Conservation (phyloP, 2,113 vertebrate genomes). For the Hippocampus comes region DNA sequence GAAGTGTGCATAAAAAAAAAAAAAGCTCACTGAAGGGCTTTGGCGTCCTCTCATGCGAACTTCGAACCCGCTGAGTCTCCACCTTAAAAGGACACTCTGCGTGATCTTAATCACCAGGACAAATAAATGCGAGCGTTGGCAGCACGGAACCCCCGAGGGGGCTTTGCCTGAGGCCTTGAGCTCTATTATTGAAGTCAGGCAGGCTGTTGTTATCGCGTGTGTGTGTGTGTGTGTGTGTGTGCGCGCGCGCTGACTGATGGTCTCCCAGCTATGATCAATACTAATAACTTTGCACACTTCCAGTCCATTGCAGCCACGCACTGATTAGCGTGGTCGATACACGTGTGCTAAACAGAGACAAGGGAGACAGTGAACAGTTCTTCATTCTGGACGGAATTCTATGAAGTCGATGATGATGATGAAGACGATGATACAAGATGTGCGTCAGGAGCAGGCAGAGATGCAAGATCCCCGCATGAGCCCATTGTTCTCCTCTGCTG, state of each 20-base stretch:
- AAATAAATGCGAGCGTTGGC: neutral
- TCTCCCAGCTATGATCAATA: neutral
- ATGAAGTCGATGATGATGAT: neutral
- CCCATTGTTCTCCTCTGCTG: neutral
- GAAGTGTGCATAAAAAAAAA: neutral
- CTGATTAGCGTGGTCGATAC: neutral
- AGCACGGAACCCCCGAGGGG: neutral
- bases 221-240: neutral
- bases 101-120: neutral
- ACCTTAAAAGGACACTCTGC: neutral
- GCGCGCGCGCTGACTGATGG: neutral
- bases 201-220: neutral
- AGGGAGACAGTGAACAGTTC: neutral
- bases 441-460: neutral
- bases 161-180: neutral
- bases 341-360: neutral
- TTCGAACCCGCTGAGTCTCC: neutral
- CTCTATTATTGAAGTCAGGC: neutral
- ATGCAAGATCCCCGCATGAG: neutral
- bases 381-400: neutral
- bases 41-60: neutral
- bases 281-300: conserved; percentile 1
- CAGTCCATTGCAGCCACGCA: neutral
- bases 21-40: neutral
- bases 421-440: neutral